phyloP scores from a whole-genome alignment of 2,113 vertebrate species.

The Tylochromis polylepis region DNA sequence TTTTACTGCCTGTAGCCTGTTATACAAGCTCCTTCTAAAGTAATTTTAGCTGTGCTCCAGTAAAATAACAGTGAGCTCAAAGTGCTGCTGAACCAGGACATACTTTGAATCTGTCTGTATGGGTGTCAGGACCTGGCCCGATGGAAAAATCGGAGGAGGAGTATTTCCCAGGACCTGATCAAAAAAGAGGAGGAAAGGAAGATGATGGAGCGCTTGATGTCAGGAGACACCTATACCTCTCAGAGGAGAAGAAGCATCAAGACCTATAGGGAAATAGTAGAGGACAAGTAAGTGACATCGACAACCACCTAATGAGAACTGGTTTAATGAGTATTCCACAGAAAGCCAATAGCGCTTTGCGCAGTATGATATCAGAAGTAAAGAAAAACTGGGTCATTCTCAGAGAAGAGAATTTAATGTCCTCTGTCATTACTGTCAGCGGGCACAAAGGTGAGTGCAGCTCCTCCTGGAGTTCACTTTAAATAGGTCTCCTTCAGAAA shows the following conservation, averaged over 20 bases:
- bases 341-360: neutral
- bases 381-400: neutral
- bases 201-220: conserved; percentile 87
- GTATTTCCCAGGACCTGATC: conserved; percentile 93
- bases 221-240: conserved; percentile 62
- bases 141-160: conserved; percentile 94
- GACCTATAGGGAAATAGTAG: conserved; percentile 95
- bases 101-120: neutral
- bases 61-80: neutral
- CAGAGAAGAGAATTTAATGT: neutral
- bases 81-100: neutral
- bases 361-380: neutral
- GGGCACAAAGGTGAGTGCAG: neutral
- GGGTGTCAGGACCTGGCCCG: conserved; percentile 85
- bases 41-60: neutral
- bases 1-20: neutral
- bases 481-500: neutral
- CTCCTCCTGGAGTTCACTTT: neutral
- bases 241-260: conserved; percentile 94
- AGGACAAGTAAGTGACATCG: conserved; percentile 86
- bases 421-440: neutral
- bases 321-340: neutral
- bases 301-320: neutral
- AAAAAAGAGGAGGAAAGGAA: conserved; percentile 97
- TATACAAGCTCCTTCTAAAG: neutral